phyloP scores from a whole-genome alignment of 1,140 invertebrate species.

The Drosophila orosa region DNA sequence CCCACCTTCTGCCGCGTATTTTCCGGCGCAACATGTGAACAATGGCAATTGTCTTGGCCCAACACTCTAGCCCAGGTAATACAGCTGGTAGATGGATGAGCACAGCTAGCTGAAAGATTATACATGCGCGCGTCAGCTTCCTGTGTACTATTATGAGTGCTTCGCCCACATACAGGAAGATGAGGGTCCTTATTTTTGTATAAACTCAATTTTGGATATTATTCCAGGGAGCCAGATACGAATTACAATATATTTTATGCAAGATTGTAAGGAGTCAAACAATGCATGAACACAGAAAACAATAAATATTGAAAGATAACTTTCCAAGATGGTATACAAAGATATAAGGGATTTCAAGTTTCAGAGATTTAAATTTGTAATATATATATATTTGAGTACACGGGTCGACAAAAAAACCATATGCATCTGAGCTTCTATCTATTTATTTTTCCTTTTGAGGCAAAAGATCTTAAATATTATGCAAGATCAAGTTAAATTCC shows the following conservation, averaged over 20 bases:
- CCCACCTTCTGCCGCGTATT: background rate
- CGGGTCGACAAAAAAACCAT: background rate
- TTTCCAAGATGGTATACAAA: background rate
- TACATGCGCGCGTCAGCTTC: constrained; percentile 25
- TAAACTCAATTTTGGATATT: constrained; percentile 8
- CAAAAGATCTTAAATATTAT: background rate
- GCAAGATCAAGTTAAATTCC: background rate
- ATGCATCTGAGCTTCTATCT: background rate
- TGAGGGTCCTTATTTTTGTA: constrained; percentile 1
- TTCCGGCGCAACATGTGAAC: constrained; percentile 48
- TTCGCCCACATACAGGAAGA: background rate
- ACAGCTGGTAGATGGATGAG: constrained; percentile 36
- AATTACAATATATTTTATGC: background rate
- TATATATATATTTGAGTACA: background rate
- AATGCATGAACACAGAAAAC: background rate
- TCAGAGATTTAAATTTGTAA: background rate
- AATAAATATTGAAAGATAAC: background rate
- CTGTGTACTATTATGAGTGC: constrained; percentile 1
- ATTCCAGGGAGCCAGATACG: background rate
- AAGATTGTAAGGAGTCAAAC: background rate
- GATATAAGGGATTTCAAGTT: background rate
- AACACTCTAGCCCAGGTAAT: constrained; percentile 46
- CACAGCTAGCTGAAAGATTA: constrained; percentile 33
- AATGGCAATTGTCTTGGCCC: constrained; percentile 74
- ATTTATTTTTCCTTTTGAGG: background rate